Percentiles rank a stretch among this genome's conserved stretches.
phyloP scores from a whole-genome alignment of 1,140 invertebrate genomes.

The Bombus vancouverensis region DNA sequence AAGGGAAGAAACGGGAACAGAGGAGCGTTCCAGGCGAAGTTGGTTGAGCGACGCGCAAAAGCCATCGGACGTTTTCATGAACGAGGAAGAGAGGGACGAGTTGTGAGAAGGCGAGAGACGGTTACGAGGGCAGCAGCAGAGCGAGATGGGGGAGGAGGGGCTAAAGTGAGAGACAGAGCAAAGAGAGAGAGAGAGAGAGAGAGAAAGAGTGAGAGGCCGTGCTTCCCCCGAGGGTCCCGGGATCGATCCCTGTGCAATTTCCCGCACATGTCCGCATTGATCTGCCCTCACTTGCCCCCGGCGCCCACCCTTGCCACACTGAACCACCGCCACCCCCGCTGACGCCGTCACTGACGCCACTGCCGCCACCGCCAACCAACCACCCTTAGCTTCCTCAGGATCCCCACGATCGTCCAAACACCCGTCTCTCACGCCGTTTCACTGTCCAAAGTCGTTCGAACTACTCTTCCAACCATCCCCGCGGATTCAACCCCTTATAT shows the following conservation, averaged over 20 bases:
- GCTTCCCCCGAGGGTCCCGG: constrained; percentile 75
- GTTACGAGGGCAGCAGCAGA: constrained; percentile 36
- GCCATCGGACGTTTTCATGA: constrained; percentile 36
- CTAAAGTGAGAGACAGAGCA: constrained; percentile 43
- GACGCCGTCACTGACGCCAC: constrained; percentile 41
- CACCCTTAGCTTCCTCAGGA: constrained; percentile 60
- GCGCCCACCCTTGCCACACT: constrained; percentile 67
- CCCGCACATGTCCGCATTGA: constrained; percentile 82
- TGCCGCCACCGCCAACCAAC: constrained; percentile 37
- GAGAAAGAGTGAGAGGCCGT: constrained; percentile 61
- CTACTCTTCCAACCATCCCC: constrained; percentile 69
- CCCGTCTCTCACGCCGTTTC: constrained; percentile 54
- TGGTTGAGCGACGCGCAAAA: constrained; percentile 43
- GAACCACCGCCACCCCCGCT: constrained; percentile 49
- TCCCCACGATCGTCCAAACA: constrained; percentile 58
- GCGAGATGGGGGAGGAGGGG: neutral
- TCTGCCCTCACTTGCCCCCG: constrained; percentile 80
- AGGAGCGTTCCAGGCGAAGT: constrained; percentile 29
- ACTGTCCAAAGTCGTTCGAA: constrained; percentile 68
- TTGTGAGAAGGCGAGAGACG: constrained; percentile 25
- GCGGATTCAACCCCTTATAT: constrained; percentile 43
- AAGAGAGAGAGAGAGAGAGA: constrained; percentile 23
- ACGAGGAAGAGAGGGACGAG: constrained; percentile 17
- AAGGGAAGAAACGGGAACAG: constrained; percentile 7
- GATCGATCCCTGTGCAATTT: constrained; percentile 82